These are phyloP conservation scores for Halictus rubicundus DNA, from an alignment of 1,140 invertebrate genomes.

Conservation along the genomic window DNA sequence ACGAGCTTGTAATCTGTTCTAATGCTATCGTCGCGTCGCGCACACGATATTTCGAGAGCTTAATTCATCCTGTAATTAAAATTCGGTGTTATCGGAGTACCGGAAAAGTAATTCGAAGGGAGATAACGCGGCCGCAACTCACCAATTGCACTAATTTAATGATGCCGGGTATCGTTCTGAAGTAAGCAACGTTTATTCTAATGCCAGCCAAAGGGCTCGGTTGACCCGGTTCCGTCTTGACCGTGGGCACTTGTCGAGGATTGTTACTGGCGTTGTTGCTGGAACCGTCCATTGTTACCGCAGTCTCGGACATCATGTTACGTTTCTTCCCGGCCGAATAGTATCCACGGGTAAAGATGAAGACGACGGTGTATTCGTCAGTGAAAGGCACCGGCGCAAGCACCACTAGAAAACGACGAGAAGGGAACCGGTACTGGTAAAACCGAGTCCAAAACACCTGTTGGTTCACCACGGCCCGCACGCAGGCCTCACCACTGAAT, in stretches of 20 bases:
- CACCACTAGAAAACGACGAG: conserved; percentile 35
- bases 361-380: conserved; percentile 1
- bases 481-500: conserved; percentile 66
- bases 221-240: conserved; percentile 72
- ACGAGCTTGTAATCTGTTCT: no score
- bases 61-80: neutral
- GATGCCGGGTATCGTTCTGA: conserved; percentile 80
- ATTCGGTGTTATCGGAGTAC: no score
- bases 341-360: conserved; percentile 8
- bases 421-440: conserved; percentile 45
- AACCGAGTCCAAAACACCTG: conserved; percentile 62
- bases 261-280: conserved; percentile 70
- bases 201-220: conserved; percentile 72
- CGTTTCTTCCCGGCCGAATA: conserved; percentile 31
- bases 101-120: no score
- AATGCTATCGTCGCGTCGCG: no score
- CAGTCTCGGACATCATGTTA: conserved; percentile 77
- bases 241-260: conserved; percentile 66
- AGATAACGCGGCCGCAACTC: conserved; percentile 49
- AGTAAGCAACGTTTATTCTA: conserved; percentile 78
- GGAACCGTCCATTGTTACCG: conserved; percentile 72
- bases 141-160: conserved; percentile 81
- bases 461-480: conserved; percentile 65
- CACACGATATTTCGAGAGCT: neutral
- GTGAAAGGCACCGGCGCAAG: conserved; percentile 48